Evolutionary conservation across 2,113 vertebrate genomes (phyloP).

Genomic region (Cynoglossus semilaevis): DNA sequence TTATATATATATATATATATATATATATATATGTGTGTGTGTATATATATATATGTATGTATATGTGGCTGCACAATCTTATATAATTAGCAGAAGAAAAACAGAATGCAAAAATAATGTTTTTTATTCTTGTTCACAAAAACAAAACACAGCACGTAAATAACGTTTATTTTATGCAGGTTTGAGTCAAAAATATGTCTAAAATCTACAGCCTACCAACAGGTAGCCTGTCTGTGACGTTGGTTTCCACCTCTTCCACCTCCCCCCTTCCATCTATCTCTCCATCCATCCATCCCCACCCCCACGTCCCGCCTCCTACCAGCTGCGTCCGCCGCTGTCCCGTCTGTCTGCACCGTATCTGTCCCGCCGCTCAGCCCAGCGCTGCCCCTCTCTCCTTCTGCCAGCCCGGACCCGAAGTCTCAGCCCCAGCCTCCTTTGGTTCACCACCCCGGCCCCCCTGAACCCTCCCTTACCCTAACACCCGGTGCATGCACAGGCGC

Average conservation of each 20-base stretch:
- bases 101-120: no score
- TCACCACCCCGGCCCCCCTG: constrained; percentile 48
- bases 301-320: constrained; percentile 71
- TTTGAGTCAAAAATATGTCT: no score
- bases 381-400: constrained; percentile 63
- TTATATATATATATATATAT: no score
- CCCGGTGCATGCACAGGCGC: constrained; percentile 66
- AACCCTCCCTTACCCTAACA: constrained; percentile 8
- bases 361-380: constrained; percentile 61
- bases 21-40: no score
- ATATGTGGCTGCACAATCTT: no score
- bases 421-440: constrained; percentile 29
- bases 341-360: constrained; percentile 73
- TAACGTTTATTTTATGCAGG: no score
- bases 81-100: no score
- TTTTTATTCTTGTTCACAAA: no score
- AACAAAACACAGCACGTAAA: no score
- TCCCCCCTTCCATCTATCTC: constrained; percentile 56
- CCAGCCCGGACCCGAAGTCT: constrained; percentile 65
- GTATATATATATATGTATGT: no score
- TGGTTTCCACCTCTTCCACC: constrained; percentile 34
- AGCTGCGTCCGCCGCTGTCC: constrained; percentile 78
- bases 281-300: constrained; percentile 47
- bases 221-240: constrained; percentile 74
- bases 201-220: constrained; percentile 31